Evolutionary conservation across 2,888 invertebrate species (phyloP).

Genomic region (Linnaemya vulpina): DNA sequence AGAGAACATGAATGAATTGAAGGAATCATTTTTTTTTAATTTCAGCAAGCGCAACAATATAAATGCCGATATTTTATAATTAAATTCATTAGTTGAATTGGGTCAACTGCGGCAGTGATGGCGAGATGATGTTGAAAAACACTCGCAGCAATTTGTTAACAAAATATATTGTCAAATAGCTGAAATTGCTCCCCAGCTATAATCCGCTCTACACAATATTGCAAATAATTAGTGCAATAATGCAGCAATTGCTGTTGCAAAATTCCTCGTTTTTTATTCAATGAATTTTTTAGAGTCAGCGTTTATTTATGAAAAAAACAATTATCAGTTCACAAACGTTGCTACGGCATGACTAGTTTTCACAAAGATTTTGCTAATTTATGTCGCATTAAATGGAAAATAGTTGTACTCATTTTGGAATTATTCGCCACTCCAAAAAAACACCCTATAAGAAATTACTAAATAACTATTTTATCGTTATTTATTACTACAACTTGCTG

Average conservation of each 20-base stretch:
- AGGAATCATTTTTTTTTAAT: slow-evolving; percentile 37
- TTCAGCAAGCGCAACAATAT: slow-evolving; percentile 31
- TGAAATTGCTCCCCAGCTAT: background rate
- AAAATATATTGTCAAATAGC: slow-evolving; percentile 1
- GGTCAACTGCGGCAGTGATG: slow-evolving; percentile 16
- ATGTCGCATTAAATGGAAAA: background rate
- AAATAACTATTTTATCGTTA: slow-evolving; percentile 1
- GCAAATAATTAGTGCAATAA: background rate
- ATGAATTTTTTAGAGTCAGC: background rate
- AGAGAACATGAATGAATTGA: background rate
- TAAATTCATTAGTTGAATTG: slow-evolving; percentile 50
- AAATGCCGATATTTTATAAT: slow-evolving; percentile 43
- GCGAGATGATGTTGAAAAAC: background rate
- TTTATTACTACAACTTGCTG: slow-evolving; percentile 8
- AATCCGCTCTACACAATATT: background rate
- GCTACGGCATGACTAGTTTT: too few species aligned
- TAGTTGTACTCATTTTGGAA: background rate
- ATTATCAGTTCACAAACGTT: too few species aligned
- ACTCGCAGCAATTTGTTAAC: background rate
- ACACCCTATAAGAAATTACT: background rate
- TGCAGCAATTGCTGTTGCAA: background rate
- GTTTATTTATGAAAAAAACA: background rate
- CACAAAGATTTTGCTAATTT: too few species aligned
- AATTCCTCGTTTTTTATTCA: background rate
- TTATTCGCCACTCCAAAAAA: background rate